Conservation (phyloP, 2,888 invertebrate genomes). For the Slavum lentiscoides region DNA sequence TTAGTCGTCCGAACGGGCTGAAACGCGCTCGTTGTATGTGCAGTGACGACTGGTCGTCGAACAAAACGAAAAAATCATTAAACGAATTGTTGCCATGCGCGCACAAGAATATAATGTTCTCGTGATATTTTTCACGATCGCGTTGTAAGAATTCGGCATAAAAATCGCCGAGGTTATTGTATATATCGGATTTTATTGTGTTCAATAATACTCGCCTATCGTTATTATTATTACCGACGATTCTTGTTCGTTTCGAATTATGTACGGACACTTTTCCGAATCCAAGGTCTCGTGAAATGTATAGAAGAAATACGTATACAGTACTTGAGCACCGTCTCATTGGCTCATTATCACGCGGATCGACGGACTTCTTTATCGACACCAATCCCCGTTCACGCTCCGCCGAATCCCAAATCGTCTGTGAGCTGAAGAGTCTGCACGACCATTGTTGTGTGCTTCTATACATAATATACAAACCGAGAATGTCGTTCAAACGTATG, state of each 20-base stretch:
- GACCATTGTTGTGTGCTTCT: not conserved
- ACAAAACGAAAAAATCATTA: too few relatives aligned
- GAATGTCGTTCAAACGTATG: not conserved
- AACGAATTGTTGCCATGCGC: too few relatives aligned
- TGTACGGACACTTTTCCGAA: constrained; percentile 34
- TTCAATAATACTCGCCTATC: not conserved
- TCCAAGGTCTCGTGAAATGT: constrained; percentile 10
- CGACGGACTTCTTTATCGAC: constrained; percentile 21
- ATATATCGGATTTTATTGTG: too few relatives aligned
- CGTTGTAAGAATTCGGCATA: too few relatives aligned
- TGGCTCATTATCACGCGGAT: constrained; percentile 30
- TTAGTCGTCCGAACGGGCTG: too few relatives aligned
- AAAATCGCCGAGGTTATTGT: too few relatives aligned
- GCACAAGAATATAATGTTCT: too few relatives aligned
- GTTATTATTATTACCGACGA: not conserved
- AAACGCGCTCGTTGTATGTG: too few relatives aligned
- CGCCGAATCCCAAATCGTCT: constrained; percentile 20
- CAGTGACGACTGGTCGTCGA: too few relatives aligned
- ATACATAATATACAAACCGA: not conserved
- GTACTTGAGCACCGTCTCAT: not conserved
- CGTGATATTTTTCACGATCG: too few relatives aligned
- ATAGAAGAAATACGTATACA: too few relatives aligned
- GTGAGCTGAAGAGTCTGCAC: not conserved
- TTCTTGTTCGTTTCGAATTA: constrained; percentile 18
- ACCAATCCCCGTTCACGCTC: constrained; percentile 15